Evolutionary conservation across 2,797 vertebrate species (phyloP).

Genomic region (Eulemur albifrons): DNA sequence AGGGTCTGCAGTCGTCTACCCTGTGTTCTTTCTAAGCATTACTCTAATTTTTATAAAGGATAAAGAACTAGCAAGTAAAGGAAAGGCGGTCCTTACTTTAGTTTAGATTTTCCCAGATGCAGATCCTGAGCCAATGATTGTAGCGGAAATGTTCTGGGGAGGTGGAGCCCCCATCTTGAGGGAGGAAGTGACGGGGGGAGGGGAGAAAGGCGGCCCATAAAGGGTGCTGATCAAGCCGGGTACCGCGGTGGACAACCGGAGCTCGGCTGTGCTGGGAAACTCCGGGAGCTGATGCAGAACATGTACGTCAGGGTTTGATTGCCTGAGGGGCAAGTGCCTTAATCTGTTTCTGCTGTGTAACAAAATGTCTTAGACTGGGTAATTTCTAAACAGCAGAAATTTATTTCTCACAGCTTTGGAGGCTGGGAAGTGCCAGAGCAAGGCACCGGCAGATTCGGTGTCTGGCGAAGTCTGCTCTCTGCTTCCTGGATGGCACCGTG

Average conservation of each 20-base stretch:
- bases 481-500: not conserved
- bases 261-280: not conserved
- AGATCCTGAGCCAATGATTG: not conserved
- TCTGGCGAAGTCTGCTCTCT: not conserved
- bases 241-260: not conserved
- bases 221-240: not conserved
- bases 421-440: not conserved
- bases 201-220: not conserved
- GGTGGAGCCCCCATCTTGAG: not conserved
- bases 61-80: not conserved
- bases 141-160: not conserved
- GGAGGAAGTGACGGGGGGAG: not conserved
- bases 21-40: not conserved
- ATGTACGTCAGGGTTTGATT: not conserved
- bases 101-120: not conserved
- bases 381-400: not conserved
- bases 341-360: not conserved
- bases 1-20: not conserved
- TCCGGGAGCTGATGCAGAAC: not conserved
- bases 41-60: not conserved
- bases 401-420: not conserved
- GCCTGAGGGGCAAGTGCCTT: not conserved
- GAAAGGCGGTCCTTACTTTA: not conserved
- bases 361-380: not conserved
- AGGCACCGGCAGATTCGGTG: not conserved